phyloP scores from a whole-genome alignment of 2,797 vertebrate genomes.

The Perodicticus potto region DNA sequence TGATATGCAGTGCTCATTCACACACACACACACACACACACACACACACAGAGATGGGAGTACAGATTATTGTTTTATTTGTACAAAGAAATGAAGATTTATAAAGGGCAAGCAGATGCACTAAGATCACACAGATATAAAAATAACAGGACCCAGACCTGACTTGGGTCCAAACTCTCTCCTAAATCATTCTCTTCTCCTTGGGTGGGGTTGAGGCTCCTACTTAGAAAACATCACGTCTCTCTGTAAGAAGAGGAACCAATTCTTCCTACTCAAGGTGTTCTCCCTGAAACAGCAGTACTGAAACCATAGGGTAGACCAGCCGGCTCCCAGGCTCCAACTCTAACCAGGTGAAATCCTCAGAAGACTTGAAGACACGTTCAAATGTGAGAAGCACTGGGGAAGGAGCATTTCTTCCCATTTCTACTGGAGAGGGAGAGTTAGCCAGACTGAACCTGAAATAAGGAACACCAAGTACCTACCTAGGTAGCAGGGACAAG shows the following conservation, averaged over 20 bases:
- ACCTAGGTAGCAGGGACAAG: background rate
- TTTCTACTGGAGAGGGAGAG: background rate
- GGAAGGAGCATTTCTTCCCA: background rate
- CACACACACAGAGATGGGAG: rapidly evolving
- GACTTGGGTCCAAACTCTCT: background rate
- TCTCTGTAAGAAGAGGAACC: background rate
- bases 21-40: background rate
- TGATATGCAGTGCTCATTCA: background rate
- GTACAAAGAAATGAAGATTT: background rate
- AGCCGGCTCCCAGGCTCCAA: rapidly evolving
- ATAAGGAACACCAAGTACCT: too few relatives aligned
- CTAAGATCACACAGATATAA: background rate
- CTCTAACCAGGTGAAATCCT: background rate
- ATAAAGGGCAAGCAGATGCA: background rate
- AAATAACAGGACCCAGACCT: background rate
- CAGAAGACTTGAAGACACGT: background rate
- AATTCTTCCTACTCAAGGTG: background rate
- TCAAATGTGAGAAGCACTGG: background rate
- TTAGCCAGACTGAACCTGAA: too few relatives aligned
- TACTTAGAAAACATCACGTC: background rate
- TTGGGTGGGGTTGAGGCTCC: background rate
- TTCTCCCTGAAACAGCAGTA: background rate
- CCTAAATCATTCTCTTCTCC: background rate
- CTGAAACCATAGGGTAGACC: background rate
- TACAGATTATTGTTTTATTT: background rate